Evolutionary conservation across 2,888 invertebrate genomes (phyloP).

Genomic region (Athalia rosae): DNA sequence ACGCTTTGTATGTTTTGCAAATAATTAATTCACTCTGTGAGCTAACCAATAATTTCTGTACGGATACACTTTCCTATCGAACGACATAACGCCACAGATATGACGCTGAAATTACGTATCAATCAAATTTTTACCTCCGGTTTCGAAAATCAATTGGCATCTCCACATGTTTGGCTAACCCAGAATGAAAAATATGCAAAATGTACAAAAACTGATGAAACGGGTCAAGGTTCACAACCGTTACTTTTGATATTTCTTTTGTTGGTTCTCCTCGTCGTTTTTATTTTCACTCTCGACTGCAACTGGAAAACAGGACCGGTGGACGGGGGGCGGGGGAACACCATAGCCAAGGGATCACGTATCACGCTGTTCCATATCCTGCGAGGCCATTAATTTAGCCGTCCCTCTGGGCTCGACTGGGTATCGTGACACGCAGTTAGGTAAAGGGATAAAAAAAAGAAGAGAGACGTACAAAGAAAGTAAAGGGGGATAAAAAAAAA

Average conservation of each 20-base stretch:
- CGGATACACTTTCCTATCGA: too few relatives aligned
- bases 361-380: constrained; percentile 41
- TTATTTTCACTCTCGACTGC: neutral
- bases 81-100: too few relatives aligned
- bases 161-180: too few relatives aligned
- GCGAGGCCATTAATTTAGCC: constrained; percentile 39
- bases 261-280: neutral
- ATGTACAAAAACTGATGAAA: too few relatives aligned
- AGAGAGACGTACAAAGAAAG: constrained; percentile 1
- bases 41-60: too few relatives aligned
- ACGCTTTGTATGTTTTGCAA: too few relatives aligned
- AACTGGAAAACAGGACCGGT: neutral
- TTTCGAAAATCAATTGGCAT: too few relatives aligned
- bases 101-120: too few relatives aligned
- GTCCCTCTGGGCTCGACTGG: constrained; percentile 38
- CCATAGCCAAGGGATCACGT: constrained; percentile 35
- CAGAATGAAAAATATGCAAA: too few relatives aligned
- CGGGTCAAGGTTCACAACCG: too few relatives aligned
- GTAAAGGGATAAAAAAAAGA: constrained; percentile 1
- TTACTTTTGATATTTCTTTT: neutral
- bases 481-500: neutral
- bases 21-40: too few relatives aligned
- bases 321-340: neutral
- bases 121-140: too few relatives aligned
- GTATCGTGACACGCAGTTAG: constrained; percentile 32